Percentiles rank a stretch among this genome's conserved stretches.
Conservation (phyloP, 2,888 invertebrate genomes). For the Synanthedon formicaeformis region DNA sequence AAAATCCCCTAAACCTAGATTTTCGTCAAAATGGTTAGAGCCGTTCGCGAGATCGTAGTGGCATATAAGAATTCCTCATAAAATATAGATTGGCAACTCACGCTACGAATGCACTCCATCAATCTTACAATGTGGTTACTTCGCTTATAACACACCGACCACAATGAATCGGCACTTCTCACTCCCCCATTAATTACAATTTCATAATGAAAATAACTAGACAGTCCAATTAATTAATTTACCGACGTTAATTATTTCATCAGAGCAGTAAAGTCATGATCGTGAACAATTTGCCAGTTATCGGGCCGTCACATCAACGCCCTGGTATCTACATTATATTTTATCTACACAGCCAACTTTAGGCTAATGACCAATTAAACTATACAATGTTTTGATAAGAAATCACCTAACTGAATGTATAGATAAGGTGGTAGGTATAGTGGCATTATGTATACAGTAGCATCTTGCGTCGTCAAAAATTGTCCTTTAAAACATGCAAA, state of each 20-base stretch:
- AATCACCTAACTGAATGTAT: constrained; percentile 39
- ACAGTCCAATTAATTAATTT: constrained; percentile 56
- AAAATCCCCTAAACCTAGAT: too few relatives aligned
- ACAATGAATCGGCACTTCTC: constrained; percentile 41
- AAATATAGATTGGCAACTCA: background rate
- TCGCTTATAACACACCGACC: constrained; percentile 2
- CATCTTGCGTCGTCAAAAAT: too few relatives aligned
- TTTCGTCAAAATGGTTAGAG: too few relatives aligned
- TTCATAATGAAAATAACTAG: constrained; percentile 33
- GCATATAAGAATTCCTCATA: too few relatives aligned
- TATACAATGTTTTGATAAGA: constrained; percentile 37
- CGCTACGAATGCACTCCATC: background rate
- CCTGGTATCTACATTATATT: constrained; percentile 5
- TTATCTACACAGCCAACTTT: too few relatives aligned
- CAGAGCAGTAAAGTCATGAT: constrained; percentile 46
- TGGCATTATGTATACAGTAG: too few relatives aligned
- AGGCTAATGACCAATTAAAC: constrained; percentile 30
- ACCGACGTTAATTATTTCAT: constrained; percentile 64
- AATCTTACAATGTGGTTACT: background rate
- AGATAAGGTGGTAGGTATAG: constrained; percentile 12
- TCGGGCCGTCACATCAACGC: constrained; percentile 52
- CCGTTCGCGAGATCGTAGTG: too few relatives aligned
- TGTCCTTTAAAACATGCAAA: too few relatives aligned
- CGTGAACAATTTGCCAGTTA: constrained; percentile 52
- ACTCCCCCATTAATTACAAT: constrained; percentile 38